Conservation (phyloP, 2,888 invertebrate species). For the Sminthurinus aureus region DNA sequence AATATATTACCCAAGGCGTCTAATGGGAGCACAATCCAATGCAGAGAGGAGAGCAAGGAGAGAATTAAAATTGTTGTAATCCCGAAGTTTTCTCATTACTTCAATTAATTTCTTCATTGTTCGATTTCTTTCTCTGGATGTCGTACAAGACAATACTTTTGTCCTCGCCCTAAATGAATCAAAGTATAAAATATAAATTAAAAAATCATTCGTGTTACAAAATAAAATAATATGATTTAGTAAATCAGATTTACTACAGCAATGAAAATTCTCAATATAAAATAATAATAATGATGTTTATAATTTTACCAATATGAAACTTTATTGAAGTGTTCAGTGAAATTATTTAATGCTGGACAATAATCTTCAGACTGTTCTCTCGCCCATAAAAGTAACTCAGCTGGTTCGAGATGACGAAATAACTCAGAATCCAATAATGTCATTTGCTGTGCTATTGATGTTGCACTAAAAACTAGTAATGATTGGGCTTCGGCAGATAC, state of each 20-base stretch:
- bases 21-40: constrained; percentile 92
- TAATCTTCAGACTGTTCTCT: constrained; percentile 96
- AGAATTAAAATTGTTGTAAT: constrained; percentile 98
- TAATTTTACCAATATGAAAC: constrained; percentile 89
- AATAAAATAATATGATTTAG: neutral
- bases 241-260: neutral
- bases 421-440: constrained; percentile 93
- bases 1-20: constrained; percentile 89
- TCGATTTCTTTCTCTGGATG: constrained; percentile 94
- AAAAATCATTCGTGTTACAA: neutral
- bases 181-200: neutral
- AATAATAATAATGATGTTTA: neutral
- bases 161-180: constrained; percentile 80
- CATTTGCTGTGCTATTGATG: constrained; percentile 98
- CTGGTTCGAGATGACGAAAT: constrained; percentile 95
- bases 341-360: constrained; percentile 94
- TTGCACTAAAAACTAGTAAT: constrained; percentile 90
- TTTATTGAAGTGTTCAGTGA: constrained; percentile 99
- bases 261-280: constrained; percentile 10
- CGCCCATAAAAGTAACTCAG: constrained; percentile 96
- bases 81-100: constrained; percentile 96
- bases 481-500: constrained; percentile 64
- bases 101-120: constrained; percentile 96
- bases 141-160: constrained; percentile 86
- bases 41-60: constrained; percentile 93